Evolutionary conservation across 2,888 invertebrate species (phyloP).

Genomic region (Leucoptera coffeella): DNA sequence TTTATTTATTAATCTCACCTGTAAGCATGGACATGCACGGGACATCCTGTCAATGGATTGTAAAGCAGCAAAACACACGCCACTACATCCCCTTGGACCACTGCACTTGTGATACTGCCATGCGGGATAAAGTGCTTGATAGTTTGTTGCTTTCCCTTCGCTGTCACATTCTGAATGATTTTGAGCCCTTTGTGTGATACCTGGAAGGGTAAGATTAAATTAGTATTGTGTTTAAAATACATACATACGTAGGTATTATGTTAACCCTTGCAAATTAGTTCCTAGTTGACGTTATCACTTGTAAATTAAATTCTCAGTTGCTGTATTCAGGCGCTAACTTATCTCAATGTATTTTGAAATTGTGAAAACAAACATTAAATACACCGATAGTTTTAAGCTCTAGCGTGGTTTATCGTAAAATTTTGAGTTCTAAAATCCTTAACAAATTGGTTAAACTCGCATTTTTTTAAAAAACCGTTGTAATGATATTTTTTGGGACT

Average conservation of each 20-base stretch:
- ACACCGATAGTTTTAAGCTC: too few species aligned
- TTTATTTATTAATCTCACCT: constrained; percentile 41
- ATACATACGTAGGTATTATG: background rate
- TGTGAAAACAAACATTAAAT: too few species aligned
- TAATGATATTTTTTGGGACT: too few species aligned
- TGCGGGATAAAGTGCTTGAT: constrained; percentile 94
- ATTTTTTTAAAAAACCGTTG: too few species aligned
- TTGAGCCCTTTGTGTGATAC: constrained; percentile 90
- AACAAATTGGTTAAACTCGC: too few species aligned
- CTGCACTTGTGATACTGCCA: constrained; percentile 86
- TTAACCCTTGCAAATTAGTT: background rate
- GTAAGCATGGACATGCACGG: constrained; percentile 92
- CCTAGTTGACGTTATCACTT: background rate
- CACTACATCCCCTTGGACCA: constrained; percentile 87
- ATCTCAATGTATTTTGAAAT: too few species aligned
- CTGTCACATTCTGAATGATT: constrained; percentile 74
- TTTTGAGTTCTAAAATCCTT: too few species aligned
- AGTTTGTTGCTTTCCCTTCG: constrained; percentile 54
- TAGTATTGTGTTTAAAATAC: constrained; percentile 1
- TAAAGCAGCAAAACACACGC: constrained; percentile 88
- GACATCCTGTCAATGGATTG: constrained; percentile 91
- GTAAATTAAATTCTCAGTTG: too few species aligned
- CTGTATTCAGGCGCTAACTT: too few species aligned
- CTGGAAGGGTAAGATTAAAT: constrained; percentile 16
- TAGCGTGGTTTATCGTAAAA: too few species aligned